Base-by-base conservation (phyloP, 2,113 vertebrate species). In the Anthoscopus minutus region DNA sequence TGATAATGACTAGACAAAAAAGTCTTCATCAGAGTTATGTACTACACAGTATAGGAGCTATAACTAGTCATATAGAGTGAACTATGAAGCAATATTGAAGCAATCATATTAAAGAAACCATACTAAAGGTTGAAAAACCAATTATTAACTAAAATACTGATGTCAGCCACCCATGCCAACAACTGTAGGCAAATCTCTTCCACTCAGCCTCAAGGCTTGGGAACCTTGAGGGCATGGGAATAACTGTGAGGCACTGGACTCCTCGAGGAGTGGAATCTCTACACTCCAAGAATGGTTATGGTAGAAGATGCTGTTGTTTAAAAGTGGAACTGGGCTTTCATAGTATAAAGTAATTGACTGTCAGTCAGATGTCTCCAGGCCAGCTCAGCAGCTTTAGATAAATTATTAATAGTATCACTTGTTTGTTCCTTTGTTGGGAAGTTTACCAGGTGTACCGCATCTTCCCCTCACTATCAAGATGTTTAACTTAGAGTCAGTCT, bases 121-220 rank as follows among this genome's bases (percentile, higher is more conserved):
- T 45, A 67, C 27, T 53, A 67, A 61, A 67, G 20, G 24, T 47
- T 40, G 40, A 11, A 81, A 53, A 74, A 53, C 3, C 13, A 47
- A 11, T 67, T 44, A 40, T 57, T 60, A 53, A 40, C 16, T 67
- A 40, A 72, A 67, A n/a, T 45, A 40, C 22, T 40, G 20, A 40
- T 18, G 9, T 67, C 47, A 60, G 20, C 9, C 30, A 67, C 13
- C 24, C 53, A 67, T 81, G 30, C 24, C 38, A 74, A 30, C 6
- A 13, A 30, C n/a, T 1, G 0, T 22, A n/a, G 61, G n/a, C 16
- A 82, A 60, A 60, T 61, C 11, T 61, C 30, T 67, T 67, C 5
- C 1, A 0, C 11, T 76, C 25, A 53, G 24, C 24, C 38, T 61
- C 0, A 0, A 31, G n/a, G n/a, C n/a, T n/a, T n/a, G 53, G 28